Base-by-base conservation (phyloP, 2,113 vertebrate genomes). In the Ornithorhynchus anatinus region DNA sequence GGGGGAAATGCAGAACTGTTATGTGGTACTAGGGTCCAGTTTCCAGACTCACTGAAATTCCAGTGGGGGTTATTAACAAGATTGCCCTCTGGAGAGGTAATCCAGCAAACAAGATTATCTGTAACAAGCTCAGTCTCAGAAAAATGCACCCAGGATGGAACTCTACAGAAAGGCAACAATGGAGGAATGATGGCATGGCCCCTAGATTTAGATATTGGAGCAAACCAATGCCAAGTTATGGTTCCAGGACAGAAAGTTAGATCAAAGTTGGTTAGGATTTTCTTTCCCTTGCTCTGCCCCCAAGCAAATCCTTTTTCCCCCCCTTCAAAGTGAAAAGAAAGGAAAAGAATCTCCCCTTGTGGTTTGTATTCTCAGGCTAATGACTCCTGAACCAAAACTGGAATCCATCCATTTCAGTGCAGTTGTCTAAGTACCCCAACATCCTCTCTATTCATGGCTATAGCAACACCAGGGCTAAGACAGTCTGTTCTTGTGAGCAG, bases 41-140 rank as follows among this genome's bases (percentile, higher is more conserved):
- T 39, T 72, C 33, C 48, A 66, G 82, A 71, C 56, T 80, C 7
- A 15, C 60, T 33, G 56, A 80, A 81, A 77, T 77, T 51, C 69
- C 47, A 0, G 6, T 59, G 72, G 77, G 13, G 1, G 33, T 38
- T 72, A 33, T 42, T 88, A 86, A 69, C 42, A 51, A 72, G 72
- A 88, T 75, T 64, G 74, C 54, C 69, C 50, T 56, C 73, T 2
- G 2, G 69, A 86, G 72, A 85, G 78, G 75, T 80, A 85, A 89
- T 88, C 81, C 76, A 77, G 79, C 77, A 88, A 89, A 88, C 79
- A 68, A 85, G 84, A 89, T 89, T 86, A 86, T 61, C 74, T 73
- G 37, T 85, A 88, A 88, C 82, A 77, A 77, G 82, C 82, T 86
- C 79, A 89, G n/a, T n/a, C n/a, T n/a, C n/a, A n/a, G n/a, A n/a